Conservation (phyloP, 2,797 vertebrate species). For the Limosa lapponica region DNA sequence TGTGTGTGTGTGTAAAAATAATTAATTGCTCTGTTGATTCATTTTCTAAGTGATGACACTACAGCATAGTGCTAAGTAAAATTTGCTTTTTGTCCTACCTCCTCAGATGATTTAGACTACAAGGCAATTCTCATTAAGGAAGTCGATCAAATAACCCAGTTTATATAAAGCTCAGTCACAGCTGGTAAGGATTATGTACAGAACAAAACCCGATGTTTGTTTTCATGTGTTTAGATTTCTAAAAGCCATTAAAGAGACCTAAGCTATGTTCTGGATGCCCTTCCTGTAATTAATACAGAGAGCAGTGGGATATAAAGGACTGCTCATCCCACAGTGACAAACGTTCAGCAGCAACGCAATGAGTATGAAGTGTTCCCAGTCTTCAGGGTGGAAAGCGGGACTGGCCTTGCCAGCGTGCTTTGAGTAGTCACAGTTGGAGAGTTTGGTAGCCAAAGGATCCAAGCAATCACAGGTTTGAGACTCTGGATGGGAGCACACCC, state of each 20-base stretch:
- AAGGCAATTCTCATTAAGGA: conserved; percentile 26
- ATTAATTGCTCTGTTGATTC: conserved; percentile 16
- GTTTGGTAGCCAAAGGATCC: background rate
- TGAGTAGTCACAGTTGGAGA: background rate
- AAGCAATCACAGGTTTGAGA: background rate
- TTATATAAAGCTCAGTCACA: conserved; percentile 45
- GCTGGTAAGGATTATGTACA: conserved; percentile 39
- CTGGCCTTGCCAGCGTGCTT: background rate
- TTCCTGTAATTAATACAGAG: conserved; percentile 24
- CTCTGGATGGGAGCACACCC: background rate
- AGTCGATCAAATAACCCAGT: background rate
- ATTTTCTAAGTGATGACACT: conserved; percentile 13
- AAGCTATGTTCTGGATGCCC: conserved; percentile 9
- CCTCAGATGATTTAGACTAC: background rate
- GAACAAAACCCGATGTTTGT: conserved; percentile 32
- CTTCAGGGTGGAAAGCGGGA: background rate
- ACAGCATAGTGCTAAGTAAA: background rate
- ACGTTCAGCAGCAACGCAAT: background rate
- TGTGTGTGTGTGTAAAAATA: background rate
- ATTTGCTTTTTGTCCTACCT: conserved; percentile 3
- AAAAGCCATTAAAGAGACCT: conserved; percentile 21
- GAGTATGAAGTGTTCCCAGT: background rate
- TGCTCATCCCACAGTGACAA: background rate
- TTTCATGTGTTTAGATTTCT: conserved; percentile 49
- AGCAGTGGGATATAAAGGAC: background rate